phyloP scores from a whole-genome alignment of 2,113 vertebrate genomes.

The Hippocampus mohnikei region DNA sequence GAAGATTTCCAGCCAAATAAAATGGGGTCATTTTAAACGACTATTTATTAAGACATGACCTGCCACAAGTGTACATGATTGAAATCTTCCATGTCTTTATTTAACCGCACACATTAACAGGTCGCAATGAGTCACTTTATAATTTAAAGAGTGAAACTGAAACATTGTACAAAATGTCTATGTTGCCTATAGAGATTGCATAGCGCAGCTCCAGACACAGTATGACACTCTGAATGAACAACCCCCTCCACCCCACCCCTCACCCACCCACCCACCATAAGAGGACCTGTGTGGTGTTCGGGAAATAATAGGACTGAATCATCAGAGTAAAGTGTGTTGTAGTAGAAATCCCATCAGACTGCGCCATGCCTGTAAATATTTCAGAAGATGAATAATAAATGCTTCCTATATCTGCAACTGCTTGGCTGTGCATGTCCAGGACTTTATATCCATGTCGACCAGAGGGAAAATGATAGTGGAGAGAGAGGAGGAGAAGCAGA shows the following conservation, averaged over 20 bases:
- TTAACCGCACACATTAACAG: slow-evolving; percentile 3
- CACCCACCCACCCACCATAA: too few species aligned
- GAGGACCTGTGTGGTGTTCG: slow-evolving; percentile 14
- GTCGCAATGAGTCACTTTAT: slow-evolving; percentile 9
- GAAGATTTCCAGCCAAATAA: slow-evolving; percentile 47
- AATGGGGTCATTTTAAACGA: background rate
- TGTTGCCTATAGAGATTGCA: slow-evolving; percentile 30
- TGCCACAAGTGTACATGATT: background rate
- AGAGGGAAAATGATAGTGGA: background rate
- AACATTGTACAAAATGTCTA: slow-evolving; percentile 14
- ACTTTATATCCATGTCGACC: slow-evolving; percentile 18
- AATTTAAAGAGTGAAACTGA: slow-evolving; percentile 27
- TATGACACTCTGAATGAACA: slow-evolving; percentile 20
- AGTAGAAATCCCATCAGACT: slow-evolving; percentile 40
- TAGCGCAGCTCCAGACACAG: slow-evolving; percentile 20
- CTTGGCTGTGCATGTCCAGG: slow-evolving; percentile 16
- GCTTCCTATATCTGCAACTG: slow-evolving; percentile 37
- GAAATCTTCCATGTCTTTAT: slow-evolving; percentile 8
- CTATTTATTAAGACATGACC: background rate
- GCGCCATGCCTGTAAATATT: slow-evolving; percentile 49
- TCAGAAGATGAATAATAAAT: slow-evolving; percentile 63
- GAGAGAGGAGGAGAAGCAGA: background rate
- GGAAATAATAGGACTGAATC: slow-evolving; percentile 38
- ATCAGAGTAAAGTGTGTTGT: slow-evolving; percentile 29
- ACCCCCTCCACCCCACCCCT: background rate